Evolutionary conservation across 2,113 vertebrate genomes (phyloP), one percentile per base, ranked within the genome.

Genomic region (Rousettus leschenaultii): DNA sequence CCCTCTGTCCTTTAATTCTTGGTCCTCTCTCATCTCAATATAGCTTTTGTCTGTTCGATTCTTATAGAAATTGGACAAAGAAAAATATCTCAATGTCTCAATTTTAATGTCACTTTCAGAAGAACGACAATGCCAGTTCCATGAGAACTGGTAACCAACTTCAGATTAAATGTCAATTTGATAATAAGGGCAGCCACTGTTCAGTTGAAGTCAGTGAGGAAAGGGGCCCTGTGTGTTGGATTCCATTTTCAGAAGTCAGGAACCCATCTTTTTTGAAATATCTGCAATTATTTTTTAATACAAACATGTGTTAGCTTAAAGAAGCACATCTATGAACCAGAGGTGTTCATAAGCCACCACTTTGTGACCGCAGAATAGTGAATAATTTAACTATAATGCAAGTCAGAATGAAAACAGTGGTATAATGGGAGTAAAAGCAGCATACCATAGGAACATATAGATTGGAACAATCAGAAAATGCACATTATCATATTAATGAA

Each of bases 251-350:
- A 68, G 59, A 91, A 95, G 74, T 86, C 53, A 95, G 35, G 9
- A 94, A 91, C 82, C 16, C 8, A 33, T 70, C 65, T 45, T 83
- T 94, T 84, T 93, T 95, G 38, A 84, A 96, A 75, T 78, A 91
- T n/a, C 68, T 30, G 57, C 38, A 77, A 94, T 65, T 85, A 43
- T 66, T 89, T 91, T 94, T 93, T 28, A 68, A 66, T 55, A 15
- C 83, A 5, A 94, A 87, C 30, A 57, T 19, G 15, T 75, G 14
- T 75, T 86, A 86, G n/a, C 33, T 77, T 89, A 94, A 89, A 78
- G 40, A 82, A 89, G 68, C 21, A 82, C 19, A 70, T 61, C 35
- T 78, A 71, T 4, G 15, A 4, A 30, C 14, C 65, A 77, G 30
- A 80, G 14, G 43, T 91, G 38, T 33, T 30, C 61, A 18, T 59